phyloP scores from a whole-genome alignment of 2,888 invertebrate genomes.

The Argyra leucocephala region DNA sequence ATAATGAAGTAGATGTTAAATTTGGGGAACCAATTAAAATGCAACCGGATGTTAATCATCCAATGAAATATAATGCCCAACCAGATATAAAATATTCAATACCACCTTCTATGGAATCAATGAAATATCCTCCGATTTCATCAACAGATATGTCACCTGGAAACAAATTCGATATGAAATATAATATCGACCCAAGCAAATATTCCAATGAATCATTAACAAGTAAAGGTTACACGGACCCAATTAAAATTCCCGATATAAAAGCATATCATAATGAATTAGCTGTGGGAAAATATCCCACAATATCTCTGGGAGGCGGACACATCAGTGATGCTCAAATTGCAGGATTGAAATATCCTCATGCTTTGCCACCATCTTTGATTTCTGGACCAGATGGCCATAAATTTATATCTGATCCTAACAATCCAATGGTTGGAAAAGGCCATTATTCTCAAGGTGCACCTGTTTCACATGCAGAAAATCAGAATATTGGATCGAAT shows the following conservation, averaged over 20 bases:
- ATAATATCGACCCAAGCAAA: slow-evolving; percentile 35
- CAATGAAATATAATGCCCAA: slow-evolving; percentile 7
- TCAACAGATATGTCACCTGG: slow-evolving; percentile 25
- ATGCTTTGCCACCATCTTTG: slow-evolving; percentile 28
- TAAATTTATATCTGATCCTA: slow-evolving; percentile 17
- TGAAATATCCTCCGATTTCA: slow-evolving; percentile 38
- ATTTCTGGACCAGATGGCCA: slow-evolving; percentile 29
- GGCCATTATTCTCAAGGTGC: slow-evolving; percentile 40
- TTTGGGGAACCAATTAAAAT: slow-evolving; percentile 38
- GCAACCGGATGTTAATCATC: slow-evolving; percentile 24
- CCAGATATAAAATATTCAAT: slow-evolving; percentile 44
- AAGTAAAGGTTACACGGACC: slow-evolving; percentile 26
- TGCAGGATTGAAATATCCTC: slow-evolving; percentile 29
- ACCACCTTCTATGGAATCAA: slow-evolving; percentile 35
- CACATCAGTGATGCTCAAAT: slow-evolving; percentile 16
- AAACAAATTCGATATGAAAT: slow-evolving; percentile 43
- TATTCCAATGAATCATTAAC: slow-evolving; percentile 29
- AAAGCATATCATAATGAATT: slow-evolving; percentile 32
- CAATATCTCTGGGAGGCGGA: slow-evolving; percentile 16
- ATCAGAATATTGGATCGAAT: slow-evolving; percentile 18
- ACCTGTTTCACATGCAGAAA: slow-evolving; percentile 37
- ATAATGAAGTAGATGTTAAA: slow-evolving; percentile 39
- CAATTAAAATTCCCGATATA: slow-evolving; percentile 39
- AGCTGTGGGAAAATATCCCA: slow-evolving; percentile 23
- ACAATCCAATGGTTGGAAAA: slow-evolving; percentile 12